Base-by-base conservation (phyloP, 23 tunicate species). In the Ciona savignyi region DNA sequence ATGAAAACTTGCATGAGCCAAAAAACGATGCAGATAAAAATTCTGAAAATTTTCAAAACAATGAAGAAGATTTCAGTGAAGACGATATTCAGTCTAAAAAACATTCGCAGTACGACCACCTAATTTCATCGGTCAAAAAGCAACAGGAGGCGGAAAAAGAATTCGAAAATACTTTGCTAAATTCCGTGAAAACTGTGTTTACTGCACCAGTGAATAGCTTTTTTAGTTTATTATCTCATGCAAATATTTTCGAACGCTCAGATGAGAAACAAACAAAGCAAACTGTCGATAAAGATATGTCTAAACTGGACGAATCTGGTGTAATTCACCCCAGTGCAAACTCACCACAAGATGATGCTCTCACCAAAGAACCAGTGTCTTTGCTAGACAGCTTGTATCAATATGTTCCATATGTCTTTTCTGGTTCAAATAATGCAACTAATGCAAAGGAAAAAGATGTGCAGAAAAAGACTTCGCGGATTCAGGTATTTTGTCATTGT, bases 191-290 rank as follows among this genome's bases (percentile, higher is more conserved):
- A 21, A 32, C 22, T 30, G 33, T 68, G 51, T 76, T 85, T 21
- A 79, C 78, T 51, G 56, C 62, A 24, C 91, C 91, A 23, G 76
- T 78, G 25, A 78, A 85, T 62, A 85, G 75, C 73, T 78, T 78
- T 78, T 61, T 85, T 42, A 85, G 83, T 31, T 74, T 82, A 33
- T 31, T 82, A 11, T 74, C 87, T 31, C 87, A 70, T 2, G 22
- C 80, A 56, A 73, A 35, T 48, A 1, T 35, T 9, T 42, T 61
- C 26, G 70, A 82, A 60, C 63, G 28, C 42, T 34, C 66, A 1
- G 67, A 66, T 62, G 32, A 33, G 6, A n/a, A 21, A 42, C 9
- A 42, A 9, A 15, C 15, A 15, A 42, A 42, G 15, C 56, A 42
- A 42, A n/a, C n/a, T n/a, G n/a, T n/a, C n/a, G n/a, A n/a, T n/a